Conservation (phyloP, 2,888 invertebrate species). For the Glaucopsyche alexis region DNA sequence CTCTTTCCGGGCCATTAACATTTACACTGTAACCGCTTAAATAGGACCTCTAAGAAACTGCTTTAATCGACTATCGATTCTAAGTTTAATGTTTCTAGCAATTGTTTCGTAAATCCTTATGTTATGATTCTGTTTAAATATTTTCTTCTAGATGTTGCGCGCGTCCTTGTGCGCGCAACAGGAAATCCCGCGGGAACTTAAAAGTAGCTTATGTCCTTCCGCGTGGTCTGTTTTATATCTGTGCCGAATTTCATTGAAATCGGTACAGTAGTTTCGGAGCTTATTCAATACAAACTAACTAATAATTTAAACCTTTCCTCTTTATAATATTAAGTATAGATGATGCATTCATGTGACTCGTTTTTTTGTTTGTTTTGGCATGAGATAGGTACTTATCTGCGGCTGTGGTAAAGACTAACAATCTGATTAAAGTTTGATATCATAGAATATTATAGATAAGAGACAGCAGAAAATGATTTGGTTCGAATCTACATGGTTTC, state of each 20-base stretch:
- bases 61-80: slow-evolving; percentile 15
- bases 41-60: slow-evolving; percentile 7
- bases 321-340: background rate
- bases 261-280: background rate
- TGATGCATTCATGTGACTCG: background rate
- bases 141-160: background rate
- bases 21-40: background rate
- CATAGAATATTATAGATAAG: background rate
- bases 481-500: background rate
- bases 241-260: background rate
- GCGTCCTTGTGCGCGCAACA: background rate
- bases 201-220: background rate
- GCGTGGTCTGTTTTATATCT: background rate
- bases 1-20: slow-evolving; percentile 5
- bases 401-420: background rate
- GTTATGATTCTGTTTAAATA: background rate
- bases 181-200: background rate
- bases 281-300: background rate
- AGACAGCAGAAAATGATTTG: background rate
- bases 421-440: background rate
- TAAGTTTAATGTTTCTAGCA: background rate
- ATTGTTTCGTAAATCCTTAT: background rate
- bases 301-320: background rate
- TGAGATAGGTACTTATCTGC: background rate
- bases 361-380: background rate